Conservation (phyloP, 2,797 vertebrate species). For the Aphelocoma californica region DNA sequence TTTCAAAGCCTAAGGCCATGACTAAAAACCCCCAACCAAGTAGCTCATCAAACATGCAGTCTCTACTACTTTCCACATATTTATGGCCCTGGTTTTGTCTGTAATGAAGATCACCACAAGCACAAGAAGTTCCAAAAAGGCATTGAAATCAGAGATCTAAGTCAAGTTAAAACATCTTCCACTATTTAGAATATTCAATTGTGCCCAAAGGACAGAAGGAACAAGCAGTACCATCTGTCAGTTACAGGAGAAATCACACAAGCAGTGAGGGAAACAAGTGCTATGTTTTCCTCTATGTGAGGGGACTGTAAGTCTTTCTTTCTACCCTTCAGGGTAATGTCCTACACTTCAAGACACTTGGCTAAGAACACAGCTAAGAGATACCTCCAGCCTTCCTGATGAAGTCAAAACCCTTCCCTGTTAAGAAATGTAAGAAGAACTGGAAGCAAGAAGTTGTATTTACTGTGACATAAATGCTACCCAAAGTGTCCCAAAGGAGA, state of each 20-base stretch:
- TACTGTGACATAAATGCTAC: neutral
- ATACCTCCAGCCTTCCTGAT: neutral
- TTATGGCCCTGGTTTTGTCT: neutral
- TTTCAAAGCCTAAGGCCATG: neutral
- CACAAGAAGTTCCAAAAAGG: neutral
- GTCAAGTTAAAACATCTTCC: neutral
- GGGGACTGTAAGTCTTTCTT: neutral
- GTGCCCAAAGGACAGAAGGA: neutral
- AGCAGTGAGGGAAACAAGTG: neutral
- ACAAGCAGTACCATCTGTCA: neutral
- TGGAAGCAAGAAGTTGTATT: neutral
- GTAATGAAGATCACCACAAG: neutral
- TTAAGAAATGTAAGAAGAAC: neutral
- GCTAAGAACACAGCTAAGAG: neutral
- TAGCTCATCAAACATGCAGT: neutral
- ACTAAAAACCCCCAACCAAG: neutral
- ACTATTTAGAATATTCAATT: neutral
- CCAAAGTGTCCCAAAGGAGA: neutral
- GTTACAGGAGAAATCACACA: neutral
- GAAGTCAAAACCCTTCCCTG: neutral
- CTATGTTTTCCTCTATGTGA: neutral
- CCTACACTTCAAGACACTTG: neutral
- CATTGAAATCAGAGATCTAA: neutral
- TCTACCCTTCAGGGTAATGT: neutral
- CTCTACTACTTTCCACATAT: neutral